These are phyloP conservation scores for Rhinolophus ferrumequinum DNA, from an alignment of 2,113 vertebrate species.

Conservation along the genomic window DNA sequence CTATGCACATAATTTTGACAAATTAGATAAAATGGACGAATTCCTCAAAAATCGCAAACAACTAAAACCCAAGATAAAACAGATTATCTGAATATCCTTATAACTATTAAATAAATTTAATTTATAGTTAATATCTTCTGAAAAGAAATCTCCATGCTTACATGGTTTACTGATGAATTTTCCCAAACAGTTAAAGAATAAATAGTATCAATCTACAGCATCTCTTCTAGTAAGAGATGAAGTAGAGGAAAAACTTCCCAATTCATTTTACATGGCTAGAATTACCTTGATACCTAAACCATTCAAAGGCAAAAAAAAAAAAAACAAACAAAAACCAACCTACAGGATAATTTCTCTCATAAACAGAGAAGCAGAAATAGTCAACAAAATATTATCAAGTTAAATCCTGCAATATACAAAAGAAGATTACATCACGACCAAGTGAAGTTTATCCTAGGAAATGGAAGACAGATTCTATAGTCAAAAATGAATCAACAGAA, in stretches of 20 bases:
- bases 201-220: neutral
- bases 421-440: neutral
- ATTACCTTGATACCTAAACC: neutral
- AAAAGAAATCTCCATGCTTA: neutral
- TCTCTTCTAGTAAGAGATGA: neutral
- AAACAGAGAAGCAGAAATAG: neutral
- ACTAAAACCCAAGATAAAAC: neutral
- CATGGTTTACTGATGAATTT: neutral
- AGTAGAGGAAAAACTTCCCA: neutral
- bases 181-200: neutral
- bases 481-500: slow-evolving; percentile 7
- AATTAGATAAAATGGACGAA: neutral
- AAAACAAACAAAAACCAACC: neutral
- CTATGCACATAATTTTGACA: neutral
- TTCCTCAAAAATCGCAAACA: neutral
- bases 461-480: neutral
- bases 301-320: neutral
- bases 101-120: neutral
- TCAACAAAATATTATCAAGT: neutral
- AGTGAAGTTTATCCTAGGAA: neutral
- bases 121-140: neutral
- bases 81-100: neutral
- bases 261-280: neutral
- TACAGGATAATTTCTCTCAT: neutral
- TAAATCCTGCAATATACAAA: neutral